These are phyloP conservation scores for Embiotoca jacksoni DNA, from an alignment of 2,113 vertebrate species.

Conservation along the genomic window DNA sequence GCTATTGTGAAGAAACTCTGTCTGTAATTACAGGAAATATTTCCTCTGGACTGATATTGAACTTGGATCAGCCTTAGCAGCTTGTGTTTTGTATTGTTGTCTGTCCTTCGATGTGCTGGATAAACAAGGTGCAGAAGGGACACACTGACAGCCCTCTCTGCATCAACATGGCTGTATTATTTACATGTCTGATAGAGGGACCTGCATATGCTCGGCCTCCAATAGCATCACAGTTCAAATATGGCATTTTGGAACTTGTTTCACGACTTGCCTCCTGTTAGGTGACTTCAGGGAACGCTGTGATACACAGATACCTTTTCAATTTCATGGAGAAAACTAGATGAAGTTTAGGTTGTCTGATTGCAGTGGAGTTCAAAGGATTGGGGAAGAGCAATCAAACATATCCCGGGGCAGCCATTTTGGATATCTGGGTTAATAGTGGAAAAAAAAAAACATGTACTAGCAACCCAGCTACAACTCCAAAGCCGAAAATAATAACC, in stretches of 20 bases:
- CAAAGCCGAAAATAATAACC: slow-evolving; percentile 56
- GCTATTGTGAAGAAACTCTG: neutral
- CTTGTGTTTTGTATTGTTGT: neutral
- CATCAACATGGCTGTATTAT: slow-evolving; percentile 9
- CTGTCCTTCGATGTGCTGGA: neutral
- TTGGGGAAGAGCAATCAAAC: slow-evolving; percentile 59
- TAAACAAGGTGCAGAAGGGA: slow-evolving; percentile 16
- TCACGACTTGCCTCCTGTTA: slow-evolving; percentile 22
- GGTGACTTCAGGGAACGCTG: slow-evolving; percentile 53
- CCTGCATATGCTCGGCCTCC: neutral
- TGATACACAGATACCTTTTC: slow-evolving; percentile 68
- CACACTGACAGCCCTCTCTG: neutral
- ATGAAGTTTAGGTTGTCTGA: slow-evolving; percentile 53
- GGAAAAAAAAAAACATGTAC: slow-evolving; percentile 50
- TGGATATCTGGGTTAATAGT: slow-evolving; percentile 72
- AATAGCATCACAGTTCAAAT: slow-evolving; percentile 3
- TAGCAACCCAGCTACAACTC: slow-evolving; percentile 43
- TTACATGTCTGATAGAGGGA: neutral
- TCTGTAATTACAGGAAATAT: neutral
- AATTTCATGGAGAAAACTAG: slow-evolving; percentile 58
- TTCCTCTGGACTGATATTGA: slow-evolving; percentile 1
- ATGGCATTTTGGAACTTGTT: slow-evolving; percentile 35
- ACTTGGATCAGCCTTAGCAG: slow-evolving; percentile 8
- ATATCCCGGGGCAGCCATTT: slow-evolving; percentile 64
- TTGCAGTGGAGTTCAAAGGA: slow-evolving; percentile 74